Conservation (phyloP, 2,797 vertebrate genomes). For the Urocyon cinereoargenteus region DNA sequence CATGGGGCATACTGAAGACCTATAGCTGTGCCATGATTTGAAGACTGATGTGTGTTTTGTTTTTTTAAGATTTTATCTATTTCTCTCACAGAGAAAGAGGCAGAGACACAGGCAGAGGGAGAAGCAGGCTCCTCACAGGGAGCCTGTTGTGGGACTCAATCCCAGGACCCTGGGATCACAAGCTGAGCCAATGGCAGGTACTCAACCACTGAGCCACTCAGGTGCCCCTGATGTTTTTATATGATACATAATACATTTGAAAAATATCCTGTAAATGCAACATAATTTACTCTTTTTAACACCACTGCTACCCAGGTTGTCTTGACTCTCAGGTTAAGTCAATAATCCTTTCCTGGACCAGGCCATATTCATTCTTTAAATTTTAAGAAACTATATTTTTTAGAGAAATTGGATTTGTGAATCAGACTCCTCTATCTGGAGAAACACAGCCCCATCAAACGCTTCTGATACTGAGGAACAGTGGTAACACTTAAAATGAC, state of each 20-base stretch:
- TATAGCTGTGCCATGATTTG: not conserved
- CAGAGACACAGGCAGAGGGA: too few species aligned
- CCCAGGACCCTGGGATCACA: too few species aligned
- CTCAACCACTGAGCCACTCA: too few species aligned
- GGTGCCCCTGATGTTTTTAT: not conserved
- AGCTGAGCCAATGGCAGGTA: too few species aligned
- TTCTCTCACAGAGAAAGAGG: too few species aligned
- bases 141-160: too few species aligned
- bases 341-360: not conserved
- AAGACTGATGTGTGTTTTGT: not conserved
- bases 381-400: not conserved
- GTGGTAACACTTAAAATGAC: not conserved
- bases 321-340: conserved; percentile 18
- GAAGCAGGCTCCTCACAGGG: too few species aligned
- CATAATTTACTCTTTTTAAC: conserved; percentile 29
- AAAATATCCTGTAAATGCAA: not conserved
- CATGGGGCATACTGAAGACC: not conserved
- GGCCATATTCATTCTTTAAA: not conserved
- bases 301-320: not conserved
- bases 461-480: not conserved
- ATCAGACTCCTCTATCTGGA: not conserved
- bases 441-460: not conserved
- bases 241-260: not conserved
- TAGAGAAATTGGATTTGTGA: not conserved
- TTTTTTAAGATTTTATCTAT: too few species aligned